Conservation (phyloP, 2,888 invertebrate species). For the Phorcus lineatus region DNA sequence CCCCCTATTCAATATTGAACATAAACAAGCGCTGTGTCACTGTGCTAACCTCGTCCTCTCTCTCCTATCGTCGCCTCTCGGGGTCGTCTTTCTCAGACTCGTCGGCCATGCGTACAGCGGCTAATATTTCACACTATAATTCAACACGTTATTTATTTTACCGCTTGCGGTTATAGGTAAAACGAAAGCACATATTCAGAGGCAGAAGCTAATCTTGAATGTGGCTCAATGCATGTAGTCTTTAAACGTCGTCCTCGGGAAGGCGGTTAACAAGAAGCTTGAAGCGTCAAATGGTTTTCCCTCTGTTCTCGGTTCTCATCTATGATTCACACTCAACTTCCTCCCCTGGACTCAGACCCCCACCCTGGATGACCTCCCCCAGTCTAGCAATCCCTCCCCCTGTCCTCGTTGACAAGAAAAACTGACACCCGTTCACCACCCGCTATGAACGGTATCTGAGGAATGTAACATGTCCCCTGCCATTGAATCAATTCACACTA, state of each 20-base stretch:
- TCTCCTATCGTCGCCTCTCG: too few relatives aligned
- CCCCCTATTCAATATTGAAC: too few relatives aligned
- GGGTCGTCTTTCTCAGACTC: too few relatives aligned
- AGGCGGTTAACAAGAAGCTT: neutral
- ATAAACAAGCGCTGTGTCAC: too few relatives aligned
- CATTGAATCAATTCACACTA: neutral
- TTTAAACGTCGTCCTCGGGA: neutral
- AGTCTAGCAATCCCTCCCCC: neutral
- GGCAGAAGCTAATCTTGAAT: neutral
- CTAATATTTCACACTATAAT: too few relatives aligned
- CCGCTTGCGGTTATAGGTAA: neutral
- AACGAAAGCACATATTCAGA: neutral
- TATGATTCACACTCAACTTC: too few relatives aligned
- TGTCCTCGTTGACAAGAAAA: neutral
- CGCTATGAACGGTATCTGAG: neutral
- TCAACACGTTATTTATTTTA: too few relatives aligned
- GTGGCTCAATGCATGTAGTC: neutral
- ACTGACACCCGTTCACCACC: neutral
- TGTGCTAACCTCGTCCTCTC: too few relatives aligned
- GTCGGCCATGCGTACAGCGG: too few relatives aligned
- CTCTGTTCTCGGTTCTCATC: too few relatives aligned
- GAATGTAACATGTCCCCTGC: slow-evolving; percentile 6
- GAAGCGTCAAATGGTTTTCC: too few relatives aligned
- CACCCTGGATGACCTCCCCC: neutral
- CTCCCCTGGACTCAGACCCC: neutral